phyloP scores from a whole-genome alignment of 2,888 invertebrate species.

The Dascillus cervinus region DNA sequence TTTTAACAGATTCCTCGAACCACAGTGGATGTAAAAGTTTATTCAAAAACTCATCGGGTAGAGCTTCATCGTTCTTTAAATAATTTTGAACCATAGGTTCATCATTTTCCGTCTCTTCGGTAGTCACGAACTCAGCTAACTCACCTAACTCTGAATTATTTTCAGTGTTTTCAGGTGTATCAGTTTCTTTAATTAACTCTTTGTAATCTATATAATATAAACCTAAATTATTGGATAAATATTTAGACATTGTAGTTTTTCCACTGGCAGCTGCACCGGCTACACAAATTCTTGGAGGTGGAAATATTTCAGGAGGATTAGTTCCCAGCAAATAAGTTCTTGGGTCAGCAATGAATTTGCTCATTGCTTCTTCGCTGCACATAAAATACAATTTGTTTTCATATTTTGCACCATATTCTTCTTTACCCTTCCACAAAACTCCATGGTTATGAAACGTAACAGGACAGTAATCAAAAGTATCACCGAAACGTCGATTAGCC shows the following conservation, averaged over 20 bases:
- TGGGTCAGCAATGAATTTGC: conserved; percentile 47
- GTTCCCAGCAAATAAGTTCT: conserved; percentile 44
- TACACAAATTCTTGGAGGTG: conserved; percentile 51
- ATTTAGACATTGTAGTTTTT: conserved; percentile 45
- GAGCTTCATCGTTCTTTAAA: conserved; percentile 43
- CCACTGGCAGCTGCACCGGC: conserved; percentile 50
- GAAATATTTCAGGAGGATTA: conserved; percentile 42
- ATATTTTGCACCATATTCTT: conserved; percentile 46
- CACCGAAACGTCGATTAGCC: conserved; percentile 44
- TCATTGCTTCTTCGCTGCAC: conserved; percentile 44
- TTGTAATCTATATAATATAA: conserved; percentile 47
- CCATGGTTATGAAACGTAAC: conserved; percentile 48
- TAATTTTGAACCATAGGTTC: conserved; percentile 37
- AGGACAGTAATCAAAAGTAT: conserved; percentile 54
- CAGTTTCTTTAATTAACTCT: conserved; percentile 22
- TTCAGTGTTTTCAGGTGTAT: conserved; percentile 6
- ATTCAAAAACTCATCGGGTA: conserved; percentile 43
- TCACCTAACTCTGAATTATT: not conserved
- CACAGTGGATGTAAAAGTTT: conserved; percentile 38
- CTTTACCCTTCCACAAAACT: conserved; percentile 55
- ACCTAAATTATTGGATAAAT: conserved; percentile 49
- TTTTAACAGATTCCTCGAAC: conserved; percentile 46
- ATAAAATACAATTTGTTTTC: conserved; percentile 49
- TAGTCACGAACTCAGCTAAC: conserved; percentile 11
- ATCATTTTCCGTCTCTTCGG: conserved; percentile 6